These are phyloP conservation scores for Pollenia amentaria DNA, from an alignment of 2,888 invertebrate genomes.

Conservation along the genomic window DNA sequence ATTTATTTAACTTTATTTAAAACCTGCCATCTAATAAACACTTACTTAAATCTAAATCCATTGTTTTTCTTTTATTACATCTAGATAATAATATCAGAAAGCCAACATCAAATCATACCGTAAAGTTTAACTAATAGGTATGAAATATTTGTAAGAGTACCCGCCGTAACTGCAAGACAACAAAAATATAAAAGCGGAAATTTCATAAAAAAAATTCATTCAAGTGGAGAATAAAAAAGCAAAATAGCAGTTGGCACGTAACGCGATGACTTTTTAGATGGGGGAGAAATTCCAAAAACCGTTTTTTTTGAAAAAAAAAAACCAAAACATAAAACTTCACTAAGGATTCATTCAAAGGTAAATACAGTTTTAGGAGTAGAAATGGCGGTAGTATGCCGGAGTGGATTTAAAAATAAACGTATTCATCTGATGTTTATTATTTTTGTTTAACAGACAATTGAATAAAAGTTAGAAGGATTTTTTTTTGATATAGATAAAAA, in stretches of 20 bases:
- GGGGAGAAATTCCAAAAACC: conserved; percentile 28
- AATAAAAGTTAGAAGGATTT: conserved; percentile 56
- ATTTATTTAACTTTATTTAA: too few relatives aligned
- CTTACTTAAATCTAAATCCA: conserved; percentile 45
- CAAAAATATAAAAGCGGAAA: conserved; percentile 52
- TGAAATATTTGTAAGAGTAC: conserved; percentile 8
- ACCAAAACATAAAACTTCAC: conserved; percentile 4
- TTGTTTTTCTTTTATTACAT: conserved; percentile 2
- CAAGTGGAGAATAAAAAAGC: conserved; percentile 61
- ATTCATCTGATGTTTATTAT: conserved; percentile 29
- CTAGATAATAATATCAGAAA: conserved; percentile 5
- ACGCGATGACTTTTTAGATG: conserved; percentile 67
- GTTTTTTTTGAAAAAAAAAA: neutral
- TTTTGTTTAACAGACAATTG: conserved; percentile 66
- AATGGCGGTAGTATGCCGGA: conserved; percentile 4
- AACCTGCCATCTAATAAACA: conserved; percentile 51
- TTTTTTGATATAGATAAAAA: conserved; percentile 47
- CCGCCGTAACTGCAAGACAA: conserved; percentile 11
- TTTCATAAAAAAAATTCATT: conserved; percentile 68
- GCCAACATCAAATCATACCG: conserved; percentile 6
- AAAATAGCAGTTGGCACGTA: conserved; percentile 64
- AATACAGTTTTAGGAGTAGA: conserved; percentile 14
- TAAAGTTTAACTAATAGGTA: conserved; percentile 47
- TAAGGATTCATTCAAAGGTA: conserved; percentile 45
- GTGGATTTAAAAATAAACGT: conserved; percentile 20